Evolutionary conservation across 2,888 invertebrate species (phyloP), one percentile per base, ranked within the genome.

Genomic region (Hemaris fuciformis): DNA sequence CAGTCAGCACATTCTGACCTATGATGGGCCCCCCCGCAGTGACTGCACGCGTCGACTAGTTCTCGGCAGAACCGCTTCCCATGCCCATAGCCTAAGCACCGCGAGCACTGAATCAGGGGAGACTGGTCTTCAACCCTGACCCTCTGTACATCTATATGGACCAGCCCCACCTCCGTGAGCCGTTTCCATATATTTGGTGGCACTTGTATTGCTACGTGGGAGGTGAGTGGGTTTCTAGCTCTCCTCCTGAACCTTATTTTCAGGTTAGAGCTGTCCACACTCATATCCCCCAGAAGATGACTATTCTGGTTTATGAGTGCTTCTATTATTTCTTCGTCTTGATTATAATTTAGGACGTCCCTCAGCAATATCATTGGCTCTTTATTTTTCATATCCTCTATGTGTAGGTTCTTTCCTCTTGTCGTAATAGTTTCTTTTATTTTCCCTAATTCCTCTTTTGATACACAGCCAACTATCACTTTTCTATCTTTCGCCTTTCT

Each of bases 31-130:
- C 22, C 22, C 22, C 22, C 22, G 1, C 22, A 22, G 22, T 22
- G 22, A 2, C 22, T 22, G 22, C 22, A 22, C 1, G 22, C 1
- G 22, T 22, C 22, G 22, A 22, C 22, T 1, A 22, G 22, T 1
- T 41, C 23, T 41, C 48, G 13, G 59, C 62, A 34, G 57, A 0
- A 48, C 57, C 10, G 34, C 8, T 8, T 58, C 4, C 53, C 53
- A 5, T 71, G 70, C 0, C 70, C 68, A 7, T 62, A 70, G 0
- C 66, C 68, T 13, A 70, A 56, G 59, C 73, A 73, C 2, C 31
- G 27, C 0, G 67, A 61, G 56, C 73, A 73, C 31, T 68, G 69
- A 3, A 69, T 59, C 7, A 69, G 63, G 3, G 67, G 66, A 0
- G 68, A 63, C 20, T 67, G 65, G 59, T 71, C 71, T 0, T 27